phyloP scores from a whole-genome alignment of 1,140 invertebrate species.

The Heliconius nattereri region DNA sequence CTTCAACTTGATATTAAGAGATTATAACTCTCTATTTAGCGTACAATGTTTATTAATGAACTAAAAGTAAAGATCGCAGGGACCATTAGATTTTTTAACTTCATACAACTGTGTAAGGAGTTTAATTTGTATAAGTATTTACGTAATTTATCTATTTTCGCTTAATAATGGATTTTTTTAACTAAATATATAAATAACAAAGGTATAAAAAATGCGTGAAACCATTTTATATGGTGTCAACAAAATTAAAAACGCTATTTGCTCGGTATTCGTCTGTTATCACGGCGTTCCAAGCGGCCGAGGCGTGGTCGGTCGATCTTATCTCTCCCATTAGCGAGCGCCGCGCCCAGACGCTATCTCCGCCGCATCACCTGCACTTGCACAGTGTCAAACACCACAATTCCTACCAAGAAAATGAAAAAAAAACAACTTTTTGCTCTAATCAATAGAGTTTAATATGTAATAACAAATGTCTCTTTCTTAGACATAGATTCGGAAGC shows the following conservation, averaged over 20 bases:
- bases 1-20: neutral
- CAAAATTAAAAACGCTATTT: conserved; percentile 31
- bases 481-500: conserved; percentile 11
- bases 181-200: neutral
- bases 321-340: conserved; percentile 73
- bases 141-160: too few species aligned
- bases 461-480: neutral
- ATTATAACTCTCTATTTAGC: neutral
- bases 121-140: too few species aligned
- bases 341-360: conserved; percentile 71
- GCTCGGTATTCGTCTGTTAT: conserved; percentile 28
- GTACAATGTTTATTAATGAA: neutral
- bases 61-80: neutral
- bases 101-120: too few species aligned
- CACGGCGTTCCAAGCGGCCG: conserved; percentile 38
- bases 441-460: neutral
- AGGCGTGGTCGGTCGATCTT: conserved; percentile 76
- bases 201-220: neutral
- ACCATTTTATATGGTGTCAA: conserved; percentile 31
- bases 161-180: too few species aligned
- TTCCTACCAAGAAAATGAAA: neutral
- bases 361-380: conserved; percentile 56
- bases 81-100: neutral
- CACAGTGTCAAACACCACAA: conserved; percentile 50
- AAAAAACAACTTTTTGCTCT: conserved; percentile 38